Conservation (phyloP, 2,888 invertebrate species). For the Eilema griseolum region DNA sequence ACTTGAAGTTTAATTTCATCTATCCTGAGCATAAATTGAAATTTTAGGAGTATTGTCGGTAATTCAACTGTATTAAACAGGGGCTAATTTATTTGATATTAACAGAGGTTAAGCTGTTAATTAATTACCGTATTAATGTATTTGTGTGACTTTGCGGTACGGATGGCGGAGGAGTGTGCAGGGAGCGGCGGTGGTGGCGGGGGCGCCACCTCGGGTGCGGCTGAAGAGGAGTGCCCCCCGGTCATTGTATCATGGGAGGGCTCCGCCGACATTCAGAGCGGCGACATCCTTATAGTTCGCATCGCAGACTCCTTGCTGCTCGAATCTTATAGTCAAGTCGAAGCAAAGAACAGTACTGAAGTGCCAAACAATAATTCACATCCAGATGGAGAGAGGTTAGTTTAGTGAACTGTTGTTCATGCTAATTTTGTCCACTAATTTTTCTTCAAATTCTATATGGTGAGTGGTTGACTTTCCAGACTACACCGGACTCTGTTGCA, state of each 20-base stretch:
- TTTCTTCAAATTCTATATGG: slow-evolving; percentile 26
- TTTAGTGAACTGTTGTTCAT: slow-evolving; percentile 31
- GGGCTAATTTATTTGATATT: slow-evolving; percentile 58
- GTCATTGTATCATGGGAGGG: slow-evolving; percentile 89
- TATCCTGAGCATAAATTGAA: background rate
- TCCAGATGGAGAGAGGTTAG: slow-evolving; percentile 70
- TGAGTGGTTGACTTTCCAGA: slow-evolving; percentile 64
- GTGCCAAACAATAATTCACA: slow-evolving; percentile 65
- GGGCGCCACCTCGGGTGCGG: slow-evolving; percentile 51
- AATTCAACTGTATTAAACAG: slow-evolving; percentile 31
- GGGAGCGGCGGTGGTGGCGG: slow-evolving; percentile 49
- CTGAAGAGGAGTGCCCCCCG: slow-evolving; percentile 85
- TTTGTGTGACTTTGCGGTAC: slow-evolving; percentile 67
- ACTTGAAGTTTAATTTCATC: slow-evolving; percentile 24
- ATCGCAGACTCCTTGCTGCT: slow-evolving; percentile 89
- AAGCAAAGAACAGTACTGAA: slow-evolving; percentile 64
- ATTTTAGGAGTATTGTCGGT: background rate
- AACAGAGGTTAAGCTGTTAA: slow-evolving; percentile 60
- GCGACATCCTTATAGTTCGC: slow-evolving; percentile 90
- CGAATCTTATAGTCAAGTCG: slow-evolving; percentile 63
- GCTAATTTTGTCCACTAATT: slow-evolving; percentile 36
- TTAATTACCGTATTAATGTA: slow-evolving; percentile 59
- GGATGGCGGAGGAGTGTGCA: slow-evolving; percentile 80
- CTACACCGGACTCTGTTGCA: slow-evolving; percentile 85
- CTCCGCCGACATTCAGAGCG: slow-evolving; percentile 90